phyloP scores from a whole-genome alignment of 2,888 invertebrate species.

The Aporophyla lueneburgensis region DNA sequence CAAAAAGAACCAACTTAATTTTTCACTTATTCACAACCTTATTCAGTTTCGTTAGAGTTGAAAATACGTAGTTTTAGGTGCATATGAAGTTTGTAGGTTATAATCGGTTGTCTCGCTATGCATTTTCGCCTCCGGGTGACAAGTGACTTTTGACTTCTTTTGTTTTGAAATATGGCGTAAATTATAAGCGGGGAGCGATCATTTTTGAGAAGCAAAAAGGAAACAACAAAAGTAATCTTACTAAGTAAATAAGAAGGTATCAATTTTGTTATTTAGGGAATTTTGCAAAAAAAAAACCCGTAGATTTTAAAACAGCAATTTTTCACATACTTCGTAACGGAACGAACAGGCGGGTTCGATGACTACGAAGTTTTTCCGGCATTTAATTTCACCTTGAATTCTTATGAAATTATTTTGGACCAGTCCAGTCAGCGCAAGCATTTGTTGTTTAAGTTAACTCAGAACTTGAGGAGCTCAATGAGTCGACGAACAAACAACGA shows the following conservation, averaged over 20 bases:
- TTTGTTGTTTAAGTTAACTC: no score
- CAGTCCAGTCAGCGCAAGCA: no score
- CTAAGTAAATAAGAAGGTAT: background rate
- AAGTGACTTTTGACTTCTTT: slow-evolving; percentile 83
- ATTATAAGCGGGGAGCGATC: slow-evolving; percentile 50
- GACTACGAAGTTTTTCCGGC: no score
- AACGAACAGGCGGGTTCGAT: no score
- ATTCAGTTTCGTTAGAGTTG: slow-evolving; percentile 35
- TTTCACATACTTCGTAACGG: no score
- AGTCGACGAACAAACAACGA: no score
- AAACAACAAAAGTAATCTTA: background rate
- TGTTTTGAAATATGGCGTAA: slow-evolving; percentile 73
- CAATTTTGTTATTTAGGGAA: background rate
- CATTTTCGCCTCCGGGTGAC: slow-evolving; percentile 80
- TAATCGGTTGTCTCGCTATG: slow-evolving; percentile 69
- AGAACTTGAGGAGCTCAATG: no score
- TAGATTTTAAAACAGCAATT: no score
- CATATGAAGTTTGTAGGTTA: slow-evolving; percentile 57
- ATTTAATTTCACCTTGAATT: no score
- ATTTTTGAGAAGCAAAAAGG: slow-evolving; percentile 14
- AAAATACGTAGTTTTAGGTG: slow-evolving; percentile 37
- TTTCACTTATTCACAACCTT: slow-evolving; percentile 39
- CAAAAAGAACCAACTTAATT: slow-evolving; percentile 44
- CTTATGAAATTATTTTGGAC: no score
- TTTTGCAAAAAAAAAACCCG: background rate